Conservation (phyloP, 2,888 invertebrate genomes). For the Dicranocentrus wangi region DNA sequence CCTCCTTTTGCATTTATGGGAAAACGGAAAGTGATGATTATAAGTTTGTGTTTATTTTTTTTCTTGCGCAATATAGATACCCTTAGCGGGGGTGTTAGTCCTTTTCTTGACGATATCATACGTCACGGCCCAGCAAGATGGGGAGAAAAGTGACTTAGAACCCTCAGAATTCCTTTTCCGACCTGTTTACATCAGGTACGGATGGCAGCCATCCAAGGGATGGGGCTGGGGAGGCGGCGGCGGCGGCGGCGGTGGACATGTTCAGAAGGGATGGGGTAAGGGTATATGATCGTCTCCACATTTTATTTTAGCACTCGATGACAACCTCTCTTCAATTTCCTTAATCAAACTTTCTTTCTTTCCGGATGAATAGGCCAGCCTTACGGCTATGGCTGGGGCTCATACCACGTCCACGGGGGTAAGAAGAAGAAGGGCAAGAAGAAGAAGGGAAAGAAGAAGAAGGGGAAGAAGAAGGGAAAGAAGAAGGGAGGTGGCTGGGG, state of each 20-base stretch:
- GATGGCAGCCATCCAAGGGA: slow-evolving; percentile 72
- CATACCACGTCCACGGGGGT: slow-evolving; percentile 71
- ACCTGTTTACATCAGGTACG: slow-evolving; percentile 73
- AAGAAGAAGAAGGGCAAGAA: slow-evolving; percentile 70
- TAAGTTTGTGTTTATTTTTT: slow-evolving; percentile 43
- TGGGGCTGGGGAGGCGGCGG: slow-evolving; percentile 71
- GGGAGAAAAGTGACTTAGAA: slow-evolving; percentile 72
- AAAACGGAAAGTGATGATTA: slow-evolving; percentile 7
- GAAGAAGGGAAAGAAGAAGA: slow-evolving; percentile 70
- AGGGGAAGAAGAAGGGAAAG: slow-evolving; percentile 69
- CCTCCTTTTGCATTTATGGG: too few relatives aligned
- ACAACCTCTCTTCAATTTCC: too few relatives aligned
- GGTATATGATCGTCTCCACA: too few relatives aligned
- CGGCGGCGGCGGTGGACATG: slow-evolving; percentile 46
- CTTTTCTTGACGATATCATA: slow-evolving; percentile 67
- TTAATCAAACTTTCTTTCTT: too few relatives aligned
- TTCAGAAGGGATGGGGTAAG: slow-evolving; percentile 51
- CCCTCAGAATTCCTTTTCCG: slow-evolving; percentile 73
- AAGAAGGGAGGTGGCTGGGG: slow-evolving; percentile 68
- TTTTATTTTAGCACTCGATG: too few relatives aligned
- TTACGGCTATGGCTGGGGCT: slow-evolving; percentile 73
- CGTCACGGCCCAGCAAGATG: slow-evolving; percentile 70
- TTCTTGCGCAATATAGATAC: slow-evolving; percentile 59
- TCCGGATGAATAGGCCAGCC: slow-evolving; percentile 19
- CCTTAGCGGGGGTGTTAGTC: slow-evolving; percentile 69